Conservation (phyloP, 2,888 invertebrate species). For the Eilema depressum region DNA sequence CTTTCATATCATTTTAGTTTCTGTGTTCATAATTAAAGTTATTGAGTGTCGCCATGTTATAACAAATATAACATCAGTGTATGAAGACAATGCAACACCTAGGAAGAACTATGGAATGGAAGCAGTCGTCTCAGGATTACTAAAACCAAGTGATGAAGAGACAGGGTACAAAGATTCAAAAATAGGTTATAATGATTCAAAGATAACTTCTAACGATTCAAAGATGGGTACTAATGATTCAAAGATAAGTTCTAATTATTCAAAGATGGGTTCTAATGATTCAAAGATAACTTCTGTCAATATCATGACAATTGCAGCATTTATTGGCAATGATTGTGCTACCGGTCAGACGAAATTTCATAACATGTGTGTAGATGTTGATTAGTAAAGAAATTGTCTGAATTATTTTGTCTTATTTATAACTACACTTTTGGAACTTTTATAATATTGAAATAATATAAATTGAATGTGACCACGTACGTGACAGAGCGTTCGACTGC, state of each 20-base stretch:
- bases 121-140: neutral
- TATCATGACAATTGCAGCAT: neutral
- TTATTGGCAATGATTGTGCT: neutral
- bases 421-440: too few species aligned
- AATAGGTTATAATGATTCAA: too few species aligned
- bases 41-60: neutral
- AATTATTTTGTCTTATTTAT: too few species aligned
- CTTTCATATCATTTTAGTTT: neutral
- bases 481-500: too few species aligned
- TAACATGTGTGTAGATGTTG: constrained; percentile 2
- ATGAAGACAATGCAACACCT: neutral
- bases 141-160: too few species aligned
- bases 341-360: neutral
- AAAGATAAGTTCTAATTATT: too few species aligned
- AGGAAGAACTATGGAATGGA: neutral
- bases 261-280: too few species aligned
- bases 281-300: too few species aligned
- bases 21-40: neutral
- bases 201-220: too few species aligned
- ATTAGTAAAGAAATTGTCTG: neutral
- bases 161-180: neutral
- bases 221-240: too few species aligned
- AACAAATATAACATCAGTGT: neutral
- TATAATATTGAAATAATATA: too few species aligned
- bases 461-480: too few species aligned